Evolutionary conservation across 2,113 vertebrate genomes (phyloP), one percentile per base, ranked within the genome.

Genomic region (Dendropsophus ebraccatus): DNA sequence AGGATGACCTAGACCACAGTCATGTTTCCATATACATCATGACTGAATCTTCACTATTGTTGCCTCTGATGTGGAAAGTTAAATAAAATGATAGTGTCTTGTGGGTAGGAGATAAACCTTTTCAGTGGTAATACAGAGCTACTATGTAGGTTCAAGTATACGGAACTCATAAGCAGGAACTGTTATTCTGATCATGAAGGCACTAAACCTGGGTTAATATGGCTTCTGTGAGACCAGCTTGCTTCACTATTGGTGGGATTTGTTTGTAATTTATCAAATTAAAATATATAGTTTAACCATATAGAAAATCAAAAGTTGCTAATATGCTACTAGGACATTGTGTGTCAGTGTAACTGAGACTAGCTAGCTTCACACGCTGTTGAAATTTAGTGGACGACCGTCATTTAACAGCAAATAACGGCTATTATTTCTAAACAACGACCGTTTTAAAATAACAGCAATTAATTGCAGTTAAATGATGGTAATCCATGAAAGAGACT

Each of bases 11-110:
- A 75, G 82, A 60, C 32, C 77, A 49, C 14, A 32, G 70, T 62
- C 54, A 56, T 84, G 37, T 58, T 84, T 75, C 82, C 82, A 84
- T 84, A 52, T 76, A 54, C 65, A 23, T 75, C 72, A 74, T 76
- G 14, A 75, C n/a, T 9, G 54, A 54, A 35, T 14, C 19, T 56
- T 35, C 21, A 62, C 54, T 52, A 45, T 25, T 45, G 30, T 14
- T 58, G 52, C 32, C 19, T 79, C 52, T 58, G 52, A 14, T 80
- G 77, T 62, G 23, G 35, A 17, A 28, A 14, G 72, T 25, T 25
- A 47, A n/a, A 74, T 74, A 73, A 8, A n/a, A 73, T 5, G n/a
- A 23, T 1, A 30, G 0, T 67, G 14, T 73, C 30, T 17, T 32
- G 65, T 69, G 30, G 62, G 65, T 28, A 69, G 30, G 35, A 16